These are phyloP conservation scores for Addax nasomaculatus DNA, from an alignment of 2,113 vertebrate genomes.

Conservation along the genomic window DNA sequence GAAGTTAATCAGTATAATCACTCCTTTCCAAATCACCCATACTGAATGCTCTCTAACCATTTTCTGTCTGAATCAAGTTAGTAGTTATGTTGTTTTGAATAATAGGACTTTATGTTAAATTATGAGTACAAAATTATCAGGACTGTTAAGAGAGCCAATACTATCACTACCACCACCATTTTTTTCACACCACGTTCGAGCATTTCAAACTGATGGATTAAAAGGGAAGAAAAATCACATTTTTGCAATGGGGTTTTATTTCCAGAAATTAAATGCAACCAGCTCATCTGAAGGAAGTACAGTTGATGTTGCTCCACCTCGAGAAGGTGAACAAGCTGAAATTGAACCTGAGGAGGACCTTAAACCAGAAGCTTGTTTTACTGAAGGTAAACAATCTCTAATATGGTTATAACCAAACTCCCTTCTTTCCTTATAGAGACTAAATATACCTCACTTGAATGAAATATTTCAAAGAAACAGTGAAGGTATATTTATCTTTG, in stretches of 20 bases:
- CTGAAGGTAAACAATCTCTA: conserved; percentile 84
- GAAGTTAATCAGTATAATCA: conserved; percentile 17
- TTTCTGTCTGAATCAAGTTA: conserved; percentile 30
- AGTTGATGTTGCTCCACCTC: conserved; percentile 85
- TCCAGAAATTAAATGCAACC: conserved; percentile 85
- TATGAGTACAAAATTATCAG: conserved; percentile 33
- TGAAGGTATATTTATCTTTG: background rate
- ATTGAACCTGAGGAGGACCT: conserved; percentile 87
- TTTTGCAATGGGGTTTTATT: conserved; percentile 79
- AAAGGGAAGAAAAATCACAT: conserved; percentile 51
- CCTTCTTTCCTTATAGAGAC: background rate
- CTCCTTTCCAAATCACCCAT: background rate
- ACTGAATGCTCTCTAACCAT: background rate
- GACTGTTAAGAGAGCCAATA: conserved; percentile 23
- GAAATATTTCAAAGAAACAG: background rate
- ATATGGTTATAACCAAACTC: background rate
- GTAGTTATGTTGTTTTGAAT: conserved; percentile 37
- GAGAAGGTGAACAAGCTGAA: conserved; percentile 88
- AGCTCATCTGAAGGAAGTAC: conserved; percentile 98
- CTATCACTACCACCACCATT: background rate
- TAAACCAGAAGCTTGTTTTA: conserved; percentile 94
- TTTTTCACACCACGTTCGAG: background rate
- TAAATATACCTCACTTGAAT: background rate
- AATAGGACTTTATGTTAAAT: background rate
- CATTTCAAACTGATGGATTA: conserved; percentile 31